Conservation (phyloP, 2,888 invertebrate genomes). For the Hirtodrosophila confusa region DNA sequence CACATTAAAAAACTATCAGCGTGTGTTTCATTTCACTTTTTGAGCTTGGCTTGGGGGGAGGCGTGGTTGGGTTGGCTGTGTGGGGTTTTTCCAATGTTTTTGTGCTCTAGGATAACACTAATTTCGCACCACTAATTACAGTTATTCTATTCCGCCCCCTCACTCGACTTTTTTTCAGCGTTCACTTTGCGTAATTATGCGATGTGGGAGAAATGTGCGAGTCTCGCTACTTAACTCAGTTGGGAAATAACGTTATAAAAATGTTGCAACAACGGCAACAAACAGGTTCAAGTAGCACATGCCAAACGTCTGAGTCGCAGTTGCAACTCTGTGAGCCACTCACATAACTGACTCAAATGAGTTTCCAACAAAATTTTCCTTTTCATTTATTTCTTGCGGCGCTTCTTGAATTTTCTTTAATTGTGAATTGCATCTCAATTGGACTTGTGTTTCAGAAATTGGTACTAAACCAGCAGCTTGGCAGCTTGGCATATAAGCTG, state of each 20-base stretch:
- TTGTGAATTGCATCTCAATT: slow-evolving; percentile 20
- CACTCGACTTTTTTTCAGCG: slow-evolving; percentile 11
- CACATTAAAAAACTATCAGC: slow-evolving; percentile 72
- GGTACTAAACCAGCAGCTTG: slow-evolving; percentile 15
- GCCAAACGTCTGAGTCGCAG: slow-evolving; percentile 32
- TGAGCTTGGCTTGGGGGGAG: slow-evolving; percentile 17
- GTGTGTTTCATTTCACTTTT: slow-evolving; percentile 70
- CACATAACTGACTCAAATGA: slow-evolving; percentile 32
- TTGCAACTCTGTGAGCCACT: slow-evolving; percentile 6
- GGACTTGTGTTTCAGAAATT: slow-evolving; percentile 4
- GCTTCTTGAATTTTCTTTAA: background rate
- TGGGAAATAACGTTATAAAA: slow-evolving; percentile 73
- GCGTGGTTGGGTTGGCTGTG: background rate
- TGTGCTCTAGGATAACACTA: slow-evolving; percentile 69
- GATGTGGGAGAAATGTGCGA: slow-evolving; percentile 42
- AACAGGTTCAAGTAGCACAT: slow-evolving; percentile 37
- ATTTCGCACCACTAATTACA: slow-evolving; percentile 79
- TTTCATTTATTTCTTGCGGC: slow-evolving; percentile 9
- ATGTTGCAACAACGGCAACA: slow-evolving; percentile 34
- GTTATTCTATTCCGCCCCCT: slow-evolving; percentile 38
- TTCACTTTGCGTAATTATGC: slow-evolving; percentile 67
- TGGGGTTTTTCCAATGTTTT: slow-evolving; percentile 54
- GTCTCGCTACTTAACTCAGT: slow-evolving; percentile 70
- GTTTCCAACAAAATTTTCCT: slow-evolving; percentile 14
- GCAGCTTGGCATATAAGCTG: background rate